Evolutionary conservation across 64 coral and sea anemone genomes (phyloP).

Genomic region (Montipora efflorescens): DNA sequence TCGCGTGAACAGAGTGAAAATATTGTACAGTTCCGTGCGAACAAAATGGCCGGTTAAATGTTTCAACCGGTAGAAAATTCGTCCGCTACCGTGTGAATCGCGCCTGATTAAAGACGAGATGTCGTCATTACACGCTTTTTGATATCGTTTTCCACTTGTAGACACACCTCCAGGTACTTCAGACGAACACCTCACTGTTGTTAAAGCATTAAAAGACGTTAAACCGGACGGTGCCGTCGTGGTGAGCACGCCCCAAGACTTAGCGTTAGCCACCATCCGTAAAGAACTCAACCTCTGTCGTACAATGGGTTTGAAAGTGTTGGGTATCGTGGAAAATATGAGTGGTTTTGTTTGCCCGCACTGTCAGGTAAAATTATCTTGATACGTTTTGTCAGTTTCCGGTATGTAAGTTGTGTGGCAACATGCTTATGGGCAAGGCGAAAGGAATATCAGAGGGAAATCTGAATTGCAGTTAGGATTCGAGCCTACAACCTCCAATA

Average conservation of each 20-base stretch:
- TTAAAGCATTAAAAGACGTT: constrained; percentile 48
- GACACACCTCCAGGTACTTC: constrained; percentile 52
- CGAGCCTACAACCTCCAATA: too few relatives aligned
- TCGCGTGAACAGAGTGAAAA: too few relatives aligned
- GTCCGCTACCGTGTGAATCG: too few relatives aligned
- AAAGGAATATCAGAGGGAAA: too few relatives aligned
- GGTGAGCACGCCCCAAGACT: constrained; percentile 49
- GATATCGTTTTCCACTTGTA: neutral
- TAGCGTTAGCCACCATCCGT: constrained; percentile 46
- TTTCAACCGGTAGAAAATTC: too few relatives aligned
- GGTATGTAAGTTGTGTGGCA: neutral
- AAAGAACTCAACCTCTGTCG: constrained; percentile 64
- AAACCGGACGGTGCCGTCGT: constrained; percentile 39
- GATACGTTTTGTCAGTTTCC: neutral
- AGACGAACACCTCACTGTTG: constrained; percentile 52
- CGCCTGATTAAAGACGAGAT: too few relatives aligned
- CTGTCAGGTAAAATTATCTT: constrained; percentile 20
- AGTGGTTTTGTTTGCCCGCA: constrained; percentile 56
- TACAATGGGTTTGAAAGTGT: constrained; percentile 35
- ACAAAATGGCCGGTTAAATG: too few relatives aligned
- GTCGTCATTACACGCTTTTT: too few relatives aligned
- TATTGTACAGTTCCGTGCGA: too few relatives aligned
- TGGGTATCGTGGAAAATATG: constrained; percentile 61
- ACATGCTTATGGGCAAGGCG: too few relatives aligned
- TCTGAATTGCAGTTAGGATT: too few relatives aligned